Evolutionary conservation across 2,113 vertebrate species (phyloP).

Genomic region (Aramus guarauna): DNA sequence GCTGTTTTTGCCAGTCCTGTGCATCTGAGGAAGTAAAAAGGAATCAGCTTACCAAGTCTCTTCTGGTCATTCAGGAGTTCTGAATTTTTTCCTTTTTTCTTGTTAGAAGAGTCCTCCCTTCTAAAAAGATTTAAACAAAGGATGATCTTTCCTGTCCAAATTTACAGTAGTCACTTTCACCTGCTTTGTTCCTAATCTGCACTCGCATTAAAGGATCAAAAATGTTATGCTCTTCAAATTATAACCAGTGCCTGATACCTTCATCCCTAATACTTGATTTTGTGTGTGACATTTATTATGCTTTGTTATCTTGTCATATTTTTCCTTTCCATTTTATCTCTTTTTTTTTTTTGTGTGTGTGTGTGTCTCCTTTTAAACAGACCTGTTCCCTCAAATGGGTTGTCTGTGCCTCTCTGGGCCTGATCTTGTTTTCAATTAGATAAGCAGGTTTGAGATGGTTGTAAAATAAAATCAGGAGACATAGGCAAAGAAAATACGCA

Average conservation of each 20-base stretch:
- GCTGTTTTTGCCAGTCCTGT: background rate
- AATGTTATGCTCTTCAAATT: background rate
- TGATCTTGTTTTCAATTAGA: background rate
- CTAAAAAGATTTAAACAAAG: background rate
- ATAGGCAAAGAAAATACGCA: background rate
- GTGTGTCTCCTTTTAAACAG: background rate
- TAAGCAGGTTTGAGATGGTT: background rate
- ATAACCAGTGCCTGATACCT: background rate
- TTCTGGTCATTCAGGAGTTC: background rate
- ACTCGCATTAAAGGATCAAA: background rate
- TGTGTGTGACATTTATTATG: background rate
- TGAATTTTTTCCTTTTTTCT: background rate
- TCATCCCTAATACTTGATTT: background rate
- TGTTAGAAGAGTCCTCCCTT: background rate
- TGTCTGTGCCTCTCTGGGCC: background rate
- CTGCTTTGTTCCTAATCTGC: background rate
- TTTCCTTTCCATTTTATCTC: background rate
- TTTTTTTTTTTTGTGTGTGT: background rate
- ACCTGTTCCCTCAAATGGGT: background rate
- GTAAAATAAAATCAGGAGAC: no score
- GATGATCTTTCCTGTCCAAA: background rate
- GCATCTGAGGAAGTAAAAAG: background rate
- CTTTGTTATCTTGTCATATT: background rate
- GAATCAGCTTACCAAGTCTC: background rate
- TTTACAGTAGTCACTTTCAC: background rate